Conservation (phyloP, 2,797 vertebrate genomes). For the Simalia tracyae region DNA sequence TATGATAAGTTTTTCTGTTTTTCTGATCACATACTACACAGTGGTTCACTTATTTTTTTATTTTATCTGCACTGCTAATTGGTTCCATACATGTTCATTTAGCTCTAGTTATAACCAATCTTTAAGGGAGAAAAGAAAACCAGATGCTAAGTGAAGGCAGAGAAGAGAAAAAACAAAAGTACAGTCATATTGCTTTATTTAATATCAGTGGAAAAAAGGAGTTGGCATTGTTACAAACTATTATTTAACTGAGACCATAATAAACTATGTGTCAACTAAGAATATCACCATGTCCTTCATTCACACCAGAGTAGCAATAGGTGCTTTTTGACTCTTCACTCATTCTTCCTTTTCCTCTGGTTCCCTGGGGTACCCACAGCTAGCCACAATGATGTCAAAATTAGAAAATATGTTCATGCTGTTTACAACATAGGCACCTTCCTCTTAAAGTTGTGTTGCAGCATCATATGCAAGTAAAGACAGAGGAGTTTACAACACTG, state of each 20-base stretch:
- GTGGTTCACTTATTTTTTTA: neutral
- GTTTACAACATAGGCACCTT: neutral
- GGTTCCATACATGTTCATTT: neutral
- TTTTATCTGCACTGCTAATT: neutral
- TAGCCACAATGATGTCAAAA: neutral
- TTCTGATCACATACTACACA: neutral
- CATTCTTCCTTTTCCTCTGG: neutral
- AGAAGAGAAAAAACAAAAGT: neutral
- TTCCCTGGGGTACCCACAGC: neutral
- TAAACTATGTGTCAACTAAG: neutral
- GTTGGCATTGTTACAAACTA: neutral
- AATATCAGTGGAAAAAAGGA: neutral
- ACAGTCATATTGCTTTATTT: neutral
- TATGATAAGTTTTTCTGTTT: neutral
- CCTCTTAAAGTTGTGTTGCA: neutral
- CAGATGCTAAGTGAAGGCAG: neutral
- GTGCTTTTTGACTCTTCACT: neutral
- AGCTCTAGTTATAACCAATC: too few relatives aligned
- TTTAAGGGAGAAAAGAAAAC: too few relatives aligned
- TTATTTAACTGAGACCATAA: neutral
- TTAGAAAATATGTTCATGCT: neutral
- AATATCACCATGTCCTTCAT: neutral
- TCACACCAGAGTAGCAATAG: neutral
- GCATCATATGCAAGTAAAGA: neutral
- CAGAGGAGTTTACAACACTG: neutral